Base-by-base conservation (phyloP, 2,888 invertebrate genomes). In the Megaustenia siamemsis region DNA sequence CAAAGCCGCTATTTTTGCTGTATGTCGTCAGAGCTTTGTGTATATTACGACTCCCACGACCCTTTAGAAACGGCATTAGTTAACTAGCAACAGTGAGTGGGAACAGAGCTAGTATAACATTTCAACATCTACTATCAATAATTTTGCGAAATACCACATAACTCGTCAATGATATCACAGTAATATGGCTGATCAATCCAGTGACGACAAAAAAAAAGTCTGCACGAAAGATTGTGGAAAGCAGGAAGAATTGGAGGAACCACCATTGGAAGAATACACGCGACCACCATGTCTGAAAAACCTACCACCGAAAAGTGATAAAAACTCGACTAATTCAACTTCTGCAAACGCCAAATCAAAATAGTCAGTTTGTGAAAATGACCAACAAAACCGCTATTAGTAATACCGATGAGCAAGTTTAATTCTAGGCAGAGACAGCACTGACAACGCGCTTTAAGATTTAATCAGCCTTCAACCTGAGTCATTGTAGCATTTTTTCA, bases 251-350 rank as follows among this genome's bases (percentile, higher is more conserved):
- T 6, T 38, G 24, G n/a, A 10, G 6, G 60, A 38, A 32, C 77
- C 77, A 1, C 28, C 24, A 35, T 56, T 56, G n/a, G 77, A 77
- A 40, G 56, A 77, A 60, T 77, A 77, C n/a, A 15, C 38, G 18
- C 56, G 77, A n/a, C 77, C 77, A 60, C 56, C 77, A 3, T 77
- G 77, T n/a, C 60, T 77, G 21, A 24, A 10, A 40, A 38, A 60
- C 28, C 38, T 60, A 18, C 77, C 77, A 77, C 77, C 77, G 10
- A 1, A n/a, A n/a, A n/a, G n/a, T n/a, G n/a, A n/a, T n/a, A n/a
- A n/a, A n/a, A n/a, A n/a, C n/a, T n/a, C n/a, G n/a, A n/a, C n/a
- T n/a, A n/a, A n/a, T n/a, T n/a, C n/a, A n/a, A n/a, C n/a, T n/a
- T n/a, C n/a, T n/a, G n/a, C n/a, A n/a, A n/a, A n/a, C n/a, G n/a